These are phyloP conservation scores for Esox lucius DNA, from an alignment of 2,797 vertebrate genomes.

Conservation along the genomic window DNA sequence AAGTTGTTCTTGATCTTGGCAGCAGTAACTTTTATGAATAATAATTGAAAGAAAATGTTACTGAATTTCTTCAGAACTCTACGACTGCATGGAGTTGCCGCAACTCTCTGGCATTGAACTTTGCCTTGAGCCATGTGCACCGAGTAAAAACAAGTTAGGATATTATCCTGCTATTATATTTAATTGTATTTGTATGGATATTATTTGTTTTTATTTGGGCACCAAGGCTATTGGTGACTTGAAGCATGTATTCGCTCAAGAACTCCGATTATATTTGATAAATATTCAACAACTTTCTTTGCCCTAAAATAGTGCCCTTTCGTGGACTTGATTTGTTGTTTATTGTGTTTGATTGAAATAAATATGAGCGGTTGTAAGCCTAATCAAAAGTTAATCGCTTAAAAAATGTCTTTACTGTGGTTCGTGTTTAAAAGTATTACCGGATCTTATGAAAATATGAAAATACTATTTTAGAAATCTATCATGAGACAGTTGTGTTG, in stretches of 20 bases:
- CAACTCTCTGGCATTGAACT: conserved; percentile 6
- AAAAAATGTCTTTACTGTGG: neutral
- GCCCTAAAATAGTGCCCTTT: neutral
- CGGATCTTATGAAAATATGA: neutral
- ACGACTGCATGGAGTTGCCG: no score
- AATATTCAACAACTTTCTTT: neutral
- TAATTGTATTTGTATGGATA: neutral
- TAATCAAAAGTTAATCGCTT: neutral
- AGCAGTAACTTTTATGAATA: neutral
- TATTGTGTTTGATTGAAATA: neutral
- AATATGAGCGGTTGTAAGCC: neutral
- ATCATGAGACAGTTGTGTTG: neutral
- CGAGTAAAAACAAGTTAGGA: conserved; percentile 10
- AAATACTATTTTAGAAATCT: neutral
- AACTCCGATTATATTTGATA: neutral
- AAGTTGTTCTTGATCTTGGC: neutral
- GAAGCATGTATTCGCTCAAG: neutral
- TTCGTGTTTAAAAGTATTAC: neutral
- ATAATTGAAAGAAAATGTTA: neutral
- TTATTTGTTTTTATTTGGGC: neutral
- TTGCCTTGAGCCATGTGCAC: conserved; percentile 21
- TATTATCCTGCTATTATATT: neutral
- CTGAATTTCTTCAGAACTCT: neutral
- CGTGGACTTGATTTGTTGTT: neutral
- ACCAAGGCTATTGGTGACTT: neutral